Base-by-base conservation (phyloP, 2,888 invertebrate genomes). In the Hylaea fasciaria region DNA sequence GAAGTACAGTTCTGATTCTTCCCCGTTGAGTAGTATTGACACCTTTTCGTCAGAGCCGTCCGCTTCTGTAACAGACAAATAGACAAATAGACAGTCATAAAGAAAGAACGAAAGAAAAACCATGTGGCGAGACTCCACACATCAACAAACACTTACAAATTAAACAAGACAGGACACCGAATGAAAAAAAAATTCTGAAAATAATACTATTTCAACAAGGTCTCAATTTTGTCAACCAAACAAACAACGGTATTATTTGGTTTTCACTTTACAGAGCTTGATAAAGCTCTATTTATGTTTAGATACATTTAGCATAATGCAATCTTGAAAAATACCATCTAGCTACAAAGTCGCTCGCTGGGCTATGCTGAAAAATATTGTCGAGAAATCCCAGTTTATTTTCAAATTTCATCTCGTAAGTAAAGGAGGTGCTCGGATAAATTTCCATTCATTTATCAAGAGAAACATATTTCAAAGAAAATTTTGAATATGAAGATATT, bases 1-100 rank as follows among this genome's bases (percentile, higher is more conserved):
- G 86, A 98, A 98, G 77, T 95, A 96, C 66, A 98, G 91, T 84
- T 98, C 98, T 48, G 98, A 97, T 89, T 98, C 98, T 83, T 97
- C 97, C 2, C 97, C 97, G 77, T 98, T 98, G 79, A 98, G 93
- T 94, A 98, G 96, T 72, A 98, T 97, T 40, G 97, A 97, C 57
- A 98, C 97, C 59, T 97, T 96, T 86, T 97, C 96, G 76, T 97
- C 96, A 53, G 95, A 94, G 62, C 95, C 94, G 67, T 95, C 94
- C 35, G 93, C 92, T 86, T 96, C 96, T 96, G 94, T 8, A 93
- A 93, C 62, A 58, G 74, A 74, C 76, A 66, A 43, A 16, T 11
- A 35, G 3, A 29, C 11, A 39, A n/a, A n/a, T n/a, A n/a, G n/a
- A n/a, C n/a, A n/a, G n/a, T n/a, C n/a, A n/a, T n/a, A n/a, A n/a